Evolutionary conservation across 2,797 vertebrate species (phyloP).

Genomic region (Karalla daura): DNA sequence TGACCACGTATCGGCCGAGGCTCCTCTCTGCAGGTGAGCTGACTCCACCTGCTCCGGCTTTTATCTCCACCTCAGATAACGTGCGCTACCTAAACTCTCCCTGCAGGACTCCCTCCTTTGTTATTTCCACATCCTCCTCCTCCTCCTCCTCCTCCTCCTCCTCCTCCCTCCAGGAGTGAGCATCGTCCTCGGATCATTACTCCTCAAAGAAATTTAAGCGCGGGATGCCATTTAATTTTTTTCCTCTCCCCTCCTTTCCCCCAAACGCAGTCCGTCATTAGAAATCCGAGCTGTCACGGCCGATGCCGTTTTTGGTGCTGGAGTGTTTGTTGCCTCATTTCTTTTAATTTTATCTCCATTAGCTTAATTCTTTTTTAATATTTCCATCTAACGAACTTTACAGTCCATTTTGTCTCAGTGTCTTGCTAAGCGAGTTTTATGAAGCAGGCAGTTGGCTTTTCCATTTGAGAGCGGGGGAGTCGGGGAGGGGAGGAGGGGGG

Average conservation of each 20-base stretch:
- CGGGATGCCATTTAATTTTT: slow-evolving; percentile 99
- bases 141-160: slow-evolving; percentile 79
- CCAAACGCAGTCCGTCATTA: slow-evolving; percentile 99
- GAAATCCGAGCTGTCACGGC: slow-evolving; percentile 99
- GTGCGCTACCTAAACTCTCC: slow-evolving; percentile 88
- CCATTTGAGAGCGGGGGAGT: slow-evolving; percentile 70
- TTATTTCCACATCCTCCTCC: slow-evolving; percentile 88
- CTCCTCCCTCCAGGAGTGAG: slow-evolving; percentile 92
- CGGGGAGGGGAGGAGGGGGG: slow-evolving; percentile 75
- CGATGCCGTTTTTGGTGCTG: slow-evolving; percentile 99
- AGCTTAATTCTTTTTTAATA: slow-evolving; percentile 99
- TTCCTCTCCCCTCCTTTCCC: slow-evolving; percentile 74
- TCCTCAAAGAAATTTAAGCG: slow-evolving; percentile 99
- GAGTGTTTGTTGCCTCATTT: slow-evolving; percentile 99
- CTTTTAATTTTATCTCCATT: slow-evolving; percentile 99
- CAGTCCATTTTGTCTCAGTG: slow-evolving; percentile 99
- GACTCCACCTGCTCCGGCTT: no score
- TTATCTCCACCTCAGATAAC: slow-evolving; percentile 25
- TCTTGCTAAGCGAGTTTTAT: slow-evolving; percentile 99
- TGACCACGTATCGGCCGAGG: background rate
- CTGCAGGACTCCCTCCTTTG: slow-evolving; percentile 93
- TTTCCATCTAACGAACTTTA: slow-evolving; percentile 99
- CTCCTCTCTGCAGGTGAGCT: slow-evolving; percentile 7
- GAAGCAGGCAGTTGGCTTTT: slow-evolving; percentile 99
- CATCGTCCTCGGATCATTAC: slow-evolving; percentile 99